Evolutionary conservation across 2,888 invertebrate genomes (phyloP), one percentile per base, ranked within the genome.

Genomic region (Steinernema carpocapsae): DNA sequence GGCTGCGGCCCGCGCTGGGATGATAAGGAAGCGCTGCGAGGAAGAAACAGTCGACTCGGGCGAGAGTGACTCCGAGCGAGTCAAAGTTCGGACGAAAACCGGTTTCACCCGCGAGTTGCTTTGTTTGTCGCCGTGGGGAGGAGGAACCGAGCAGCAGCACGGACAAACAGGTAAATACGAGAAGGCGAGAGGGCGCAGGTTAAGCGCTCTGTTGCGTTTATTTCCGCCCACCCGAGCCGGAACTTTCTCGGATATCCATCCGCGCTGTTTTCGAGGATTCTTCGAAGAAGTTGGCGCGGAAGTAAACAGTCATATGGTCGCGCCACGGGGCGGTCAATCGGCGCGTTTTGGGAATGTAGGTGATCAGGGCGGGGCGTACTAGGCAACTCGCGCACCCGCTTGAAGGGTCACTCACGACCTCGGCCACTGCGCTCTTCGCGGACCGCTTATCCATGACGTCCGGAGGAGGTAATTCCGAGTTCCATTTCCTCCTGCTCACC

Each of bases 301-400:
- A 64, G 64, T 64, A 29, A 64, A 64, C 64, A 22, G 64, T 64
- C 64, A 64, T 64, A 37, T 64, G 64, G 32, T 64, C 32, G 32
- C 17, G 37, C 37, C 37, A 10, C 64, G 32, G 64, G 64, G 64
- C 64, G 64, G 64, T 64, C 64, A 64, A 64, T 64, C 64, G 64
- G 64, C 29, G 64, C 64, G 64, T 64, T 64, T 64, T 64, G 64
- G 64, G 64, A 64, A 64, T 64, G 64, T 64, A 64, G 64, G 64
- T 64, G 64, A 64, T 14, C 37, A 17, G 64, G 64, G 64, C 64
- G 64, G 64, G 17, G 64, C 64, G 64, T 64, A 26, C 64, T 22
- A 26, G 64, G 64, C 64, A 32, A 64, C 64, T 64, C 64, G 64
- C 64, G 64, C 64, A 64, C 64, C 48, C 64, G 64, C 37, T 64